A percentile compares a stretch with the other conserved stretches of the same genome.
phyloP scores from a whole-genome alignment of 1,140 invertebrate genomes.

The Philopotamus ludificatus region DNA sequence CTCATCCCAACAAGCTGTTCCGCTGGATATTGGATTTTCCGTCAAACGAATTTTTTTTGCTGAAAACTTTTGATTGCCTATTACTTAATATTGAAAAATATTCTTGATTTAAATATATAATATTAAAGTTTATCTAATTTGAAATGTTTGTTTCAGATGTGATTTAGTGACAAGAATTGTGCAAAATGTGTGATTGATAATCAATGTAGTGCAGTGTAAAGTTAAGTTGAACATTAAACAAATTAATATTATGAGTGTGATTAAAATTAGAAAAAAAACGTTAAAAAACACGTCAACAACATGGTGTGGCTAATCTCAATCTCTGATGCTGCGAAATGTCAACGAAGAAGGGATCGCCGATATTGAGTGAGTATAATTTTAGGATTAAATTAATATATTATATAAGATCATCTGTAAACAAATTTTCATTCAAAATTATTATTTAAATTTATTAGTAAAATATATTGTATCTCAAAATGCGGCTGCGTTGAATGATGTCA shows the following conservation, averaged over 20 bases:
- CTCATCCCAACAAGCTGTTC: too few relatives aligned
- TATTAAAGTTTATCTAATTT: background rate
- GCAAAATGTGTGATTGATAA: background rate
- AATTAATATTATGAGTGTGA: slow-evolving; percentile 17
- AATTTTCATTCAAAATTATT: too few relatives aligned
- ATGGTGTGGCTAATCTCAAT: slow-evolving; percentile 18
- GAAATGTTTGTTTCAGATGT: background rate
- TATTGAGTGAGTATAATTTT: slow-evolving; percentile 1
- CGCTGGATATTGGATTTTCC: too few relatives aligned
- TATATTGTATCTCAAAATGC: too few relatives aligned
- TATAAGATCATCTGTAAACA: too few relatives aligned
- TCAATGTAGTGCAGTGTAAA: background rate
- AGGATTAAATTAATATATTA: too few relatives aligned
- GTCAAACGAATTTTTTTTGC: too few relatives aligned
- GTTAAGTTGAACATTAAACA: background rate
- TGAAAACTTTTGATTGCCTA: too few relatives aligned
- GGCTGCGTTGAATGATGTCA: too few relatives aligned
- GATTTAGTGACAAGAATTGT: background rate
- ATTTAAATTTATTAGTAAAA: too few relatives aligned
- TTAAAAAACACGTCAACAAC: background rate
- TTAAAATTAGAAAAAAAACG: background rate
- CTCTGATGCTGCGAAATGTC: slow-evolving; percentile 17
- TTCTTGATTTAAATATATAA: too few relatives aligned
- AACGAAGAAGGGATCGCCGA: slow-evolving; percentile 27
- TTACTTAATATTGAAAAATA: too few relatives aligned